Conservation (phyloP, 2,113 vertebrate genomes). For the Arenaria interpres region DNA sequence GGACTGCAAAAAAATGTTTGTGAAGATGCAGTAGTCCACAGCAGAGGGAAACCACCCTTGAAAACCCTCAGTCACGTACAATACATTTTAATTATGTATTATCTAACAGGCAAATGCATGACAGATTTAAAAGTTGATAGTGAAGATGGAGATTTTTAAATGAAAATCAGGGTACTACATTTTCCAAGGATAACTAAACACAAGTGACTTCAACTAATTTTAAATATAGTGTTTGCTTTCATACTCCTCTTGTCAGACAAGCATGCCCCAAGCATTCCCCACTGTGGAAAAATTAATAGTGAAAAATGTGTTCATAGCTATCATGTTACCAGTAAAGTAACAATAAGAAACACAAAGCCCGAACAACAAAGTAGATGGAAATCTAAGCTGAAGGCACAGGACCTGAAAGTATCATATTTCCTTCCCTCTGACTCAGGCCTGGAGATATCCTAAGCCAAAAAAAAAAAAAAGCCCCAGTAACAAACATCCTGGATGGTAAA, state of each 20-base stretch:
- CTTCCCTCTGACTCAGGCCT: background rate
- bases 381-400: background rate
- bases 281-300: background rate
- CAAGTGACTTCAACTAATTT: background rate
- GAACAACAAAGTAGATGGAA: background rate
- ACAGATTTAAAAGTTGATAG: background rate
- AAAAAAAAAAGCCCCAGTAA: background rate
- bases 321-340: background rate
- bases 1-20: background rate
- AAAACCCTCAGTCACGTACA: background rate
- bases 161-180: background rate
- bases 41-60: background rate
- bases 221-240: background rate
- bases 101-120: background rate
- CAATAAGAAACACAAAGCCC: conserved; percentile 33
- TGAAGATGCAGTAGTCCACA: background rate
- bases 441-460: background rate
- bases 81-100: background rate
- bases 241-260: background rate
- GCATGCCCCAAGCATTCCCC: background rate
- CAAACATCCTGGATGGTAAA: background rate
- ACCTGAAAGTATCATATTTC: conserved; percentile 15
- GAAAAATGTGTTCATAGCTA: conserved; percentile 1
- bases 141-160: background rate
- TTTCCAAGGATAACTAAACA: background rate